phyloP scores from a whole-genome alignment of 1,140 invertebrate genomes.

The Aradophagus sp. region DNA sequence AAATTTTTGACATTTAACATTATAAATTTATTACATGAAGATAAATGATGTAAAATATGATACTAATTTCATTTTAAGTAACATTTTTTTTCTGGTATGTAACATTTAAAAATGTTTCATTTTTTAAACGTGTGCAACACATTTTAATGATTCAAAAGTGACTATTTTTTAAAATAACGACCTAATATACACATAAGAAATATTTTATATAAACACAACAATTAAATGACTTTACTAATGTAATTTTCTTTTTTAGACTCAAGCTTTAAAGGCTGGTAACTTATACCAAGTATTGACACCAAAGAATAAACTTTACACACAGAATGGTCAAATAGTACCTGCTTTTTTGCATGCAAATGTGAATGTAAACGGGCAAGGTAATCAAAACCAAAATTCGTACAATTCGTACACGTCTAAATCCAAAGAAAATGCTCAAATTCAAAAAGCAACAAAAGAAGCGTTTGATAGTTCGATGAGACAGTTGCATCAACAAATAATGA shows the following conservation, averaged over 20 bases:
- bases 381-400: constrained; percentile 36
- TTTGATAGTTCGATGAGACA: constrained; percentile 63
- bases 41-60: no score
- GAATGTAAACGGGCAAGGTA: constrained; percentile 49
- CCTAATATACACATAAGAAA: no score
- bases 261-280: constrained; percentile 46
- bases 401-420: constrained; percentile 39
- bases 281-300: constrained; percentile 53
- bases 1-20: no score
- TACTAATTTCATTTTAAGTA: no score
- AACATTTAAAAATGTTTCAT: no score
- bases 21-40: no score
- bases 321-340: constrained; percentile 64
- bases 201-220: no score
- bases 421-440: constrained; percentile 57
- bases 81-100: no score
- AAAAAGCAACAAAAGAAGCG: constrained; percentile 59
- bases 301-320: constrained; percentile 59
- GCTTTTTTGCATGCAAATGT: constrained; percentile 59
- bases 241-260: constrained; percentile 27
- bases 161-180: no score
- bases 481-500: constrained; percentile 60
- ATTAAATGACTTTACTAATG: no score
- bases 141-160: no score
- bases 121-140: no score